Evolutionary conservation across 1,140 invertebrate genomes (phyloP), one percentile per base, ranked within the genome.

Genomic region (Stratiolaelaps scimitus): DNA sequence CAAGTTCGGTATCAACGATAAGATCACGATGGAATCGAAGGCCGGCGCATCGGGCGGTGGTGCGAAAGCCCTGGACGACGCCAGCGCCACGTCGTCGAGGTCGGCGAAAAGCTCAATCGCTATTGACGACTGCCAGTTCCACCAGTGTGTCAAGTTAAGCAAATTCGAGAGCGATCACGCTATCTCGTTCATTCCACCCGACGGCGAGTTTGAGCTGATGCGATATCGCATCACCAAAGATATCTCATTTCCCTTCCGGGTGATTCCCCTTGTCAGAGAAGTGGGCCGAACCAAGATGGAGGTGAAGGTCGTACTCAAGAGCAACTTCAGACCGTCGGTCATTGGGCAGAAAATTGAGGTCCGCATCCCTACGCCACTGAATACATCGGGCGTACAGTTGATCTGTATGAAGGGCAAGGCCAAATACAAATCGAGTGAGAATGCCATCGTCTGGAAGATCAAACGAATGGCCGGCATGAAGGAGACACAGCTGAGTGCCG

Each of bases 381-480:
- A 99, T 75, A 99, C 96, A 0, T 95, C 92, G 65, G 95, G 95
- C 7, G 95, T 98, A 6, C 95, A 98, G 73, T 81, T 99, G 64
- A 97, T 99, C 72, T 98, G 95, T 72, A 84, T 98, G 73, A 99
- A 99, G 76, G 96, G 96, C 6, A 98, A 98, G 75, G 96, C 96
- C 1, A 99, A 99, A 74, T 99, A 99, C 75, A 99, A 99, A 78
- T 90, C 96, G 6, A 96, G 93, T 0, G 96, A 99, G 77, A 99
- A 99, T 78, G 95, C 95, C 29, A 99, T 99, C 73, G 94, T 98
- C 30, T 99, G 96, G 96, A 98, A 98, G 74, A 98, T 99, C 67
- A 99, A 99, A 76, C 83, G 95, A 53, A 98, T 99, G 93, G 94
- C 92, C 5, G 96, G 96, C 15, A 98, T 99, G 94, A 99, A 99